Conservation (phyloP, 2,113 vertebrate genomes). For the Ageneiosus marmoratus region DNA sequence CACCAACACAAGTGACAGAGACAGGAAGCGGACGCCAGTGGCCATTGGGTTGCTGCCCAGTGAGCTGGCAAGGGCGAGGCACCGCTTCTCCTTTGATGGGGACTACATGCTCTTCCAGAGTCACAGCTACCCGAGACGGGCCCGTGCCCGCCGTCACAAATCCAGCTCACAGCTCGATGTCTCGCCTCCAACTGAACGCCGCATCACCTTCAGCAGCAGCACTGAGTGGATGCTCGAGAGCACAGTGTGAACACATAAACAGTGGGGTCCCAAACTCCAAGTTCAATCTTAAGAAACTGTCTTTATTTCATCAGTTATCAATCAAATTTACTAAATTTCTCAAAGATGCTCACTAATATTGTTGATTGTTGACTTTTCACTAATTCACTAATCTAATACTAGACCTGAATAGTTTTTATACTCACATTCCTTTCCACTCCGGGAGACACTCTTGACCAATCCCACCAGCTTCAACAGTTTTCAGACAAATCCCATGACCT, state of each 20-base stretch:
- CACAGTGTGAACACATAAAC: constrained; percentile 80
- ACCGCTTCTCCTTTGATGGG: constrained; percentile 90
- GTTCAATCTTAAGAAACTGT: background rate
- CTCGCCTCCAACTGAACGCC: constrained; percentile 75
- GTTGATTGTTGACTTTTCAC: background rate
- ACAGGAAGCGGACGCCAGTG: constrained; percentile 69
- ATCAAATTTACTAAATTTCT: background rate
- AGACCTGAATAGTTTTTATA: background rate
- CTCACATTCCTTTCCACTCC: background rate
- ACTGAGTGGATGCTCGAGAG: constrained; percentile 97
- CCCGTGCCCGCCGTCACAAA: constrained; percentile 87
- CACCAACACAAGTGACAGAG: constrained; percentile 70
- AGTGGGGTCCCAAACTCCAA: constrained; percentile 15
- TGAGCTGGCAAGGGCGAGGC: constrained; percentile 83
- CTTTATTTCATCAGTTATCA: constrained; percentile 23
- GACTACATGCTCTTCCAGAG: constrained; percentile 94
- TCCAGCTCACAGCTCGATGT: constrained; percentile 87
- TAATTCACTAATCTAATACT: background rate
- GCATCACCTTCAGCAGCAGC: constrained; percentile 91
- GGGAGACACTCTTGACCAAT: constrained; percentile 26
- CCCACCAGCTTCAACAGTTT: background rate
- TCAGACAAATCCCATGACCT: background rate
- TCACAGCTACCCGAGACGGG: constrained; percentile 91
- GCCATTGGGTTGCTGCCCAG: constrained; percentile 73
- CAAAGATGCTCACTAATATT: background rate